A percentile compares a stretch with the other conserved stretches of the same genome.
These are phyloP conservation scores for human DNA, from an alignment of 2,113 vertebrate species.

Conservation along the genomic window DNA sequence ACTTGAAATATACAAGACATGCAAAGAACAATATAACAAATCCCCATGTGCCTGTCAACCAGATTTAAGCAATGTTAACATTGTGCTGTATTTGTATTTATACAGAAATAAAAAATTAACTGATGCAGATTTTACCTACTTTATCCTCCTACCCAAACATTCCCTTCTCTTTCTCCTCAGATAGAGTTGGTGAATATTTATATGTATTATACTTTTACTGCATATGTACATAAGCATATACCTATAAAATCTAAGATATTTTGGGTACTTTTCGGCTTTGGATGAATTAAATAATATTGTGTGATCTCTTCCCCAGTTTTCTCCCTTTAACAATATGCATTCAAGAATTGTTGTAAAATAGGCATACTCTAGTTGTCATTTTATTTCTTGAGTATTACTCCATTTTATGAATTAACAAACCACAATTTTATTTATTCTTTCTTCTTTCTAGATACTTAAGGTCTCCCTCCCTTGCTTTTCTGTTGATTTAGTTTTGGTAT, in stretches of 20 bases:
- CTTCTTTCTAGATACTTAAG: background rate
- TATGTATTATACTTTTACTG: background rate
- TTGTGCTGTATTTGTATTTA: background rate
- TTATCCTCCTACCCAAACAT: background rate
- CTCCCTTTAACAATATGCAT: background rate
- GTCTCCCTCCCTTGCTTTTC: background rate
- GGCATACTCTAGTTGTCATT: background rate
- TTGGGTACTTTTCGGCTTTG: background rate
- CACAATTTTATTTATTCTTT: background rate
- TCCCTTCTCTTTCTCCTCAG: background rate
- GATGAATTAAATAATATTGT: background rate
- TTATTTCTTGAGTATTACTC: background rate
- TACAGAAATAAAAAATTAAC: slow-evolving; percentile 11
- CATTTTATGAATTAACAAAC: background rate
- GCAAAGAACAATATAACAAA: background rate
- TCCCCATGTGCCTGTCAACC: background rate
- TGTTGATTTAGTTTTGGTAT: background rate
- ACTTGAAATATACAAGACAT: slow-evolving; percentile 44
- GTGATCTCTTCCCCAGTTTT: background rate
- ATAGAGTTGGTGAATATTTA: background rate
- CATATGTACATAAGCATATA: background rate
- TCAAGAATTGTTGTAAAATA: background rate
- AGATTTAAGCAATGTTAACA: background rate
- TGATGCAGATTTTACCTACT: background rate
- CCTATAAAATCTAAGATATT: background rate